phyloP scores from a whole-genome alignment of 1,140 invertebrate genomes.

The Eciton burchellii region DNA sequence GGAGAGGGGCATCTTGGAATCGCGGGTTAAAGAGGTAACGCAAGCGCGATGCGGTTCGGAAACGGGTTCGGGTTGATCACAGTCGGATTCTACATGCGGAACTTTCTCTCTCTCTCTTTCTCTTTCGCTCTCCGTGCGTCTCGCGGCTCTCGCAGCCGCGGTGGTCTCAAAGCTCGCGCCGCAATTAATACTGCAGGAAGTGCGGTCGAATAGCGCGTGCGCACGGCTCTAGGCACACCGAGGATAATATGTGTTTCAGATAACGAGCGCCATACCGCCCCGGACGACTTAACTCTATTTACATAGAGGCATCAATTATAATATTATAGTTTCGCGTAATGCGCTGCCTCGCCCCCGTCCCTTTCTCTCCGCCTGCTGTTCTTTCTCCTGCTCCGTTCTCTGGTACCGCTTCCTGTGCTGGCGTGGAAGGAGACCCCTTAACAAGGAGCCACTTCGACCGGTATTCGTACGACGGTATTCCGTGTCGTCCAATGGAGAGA shows the following conservation, averaged over 20 bases:
- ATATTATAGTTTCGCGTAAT: conserved; percentile 77
- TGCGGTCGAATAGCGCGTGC: conserved; percentile 58
- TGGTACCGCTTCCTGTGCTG: conserved; percentile 49
- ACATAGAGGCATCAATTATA: conserved; percentile 79
- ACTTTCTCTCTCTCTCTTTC: no score
- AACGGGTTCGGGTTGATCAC: conserved; percentile 43
- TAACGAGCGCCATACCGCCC: conserved; percentile 75
- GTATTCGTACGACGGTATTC: neutral
- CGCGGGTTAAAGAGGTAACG: conserved; percentile 6
- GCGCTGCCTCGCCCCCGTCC: conserved; percentile 33
- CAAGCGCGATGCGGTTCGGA: neutral
- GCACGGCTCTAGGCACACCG: conserved; percentile 59
- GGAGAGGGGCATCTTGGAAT: neutral
- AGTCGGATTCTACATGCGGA: conserved; percentile 66
- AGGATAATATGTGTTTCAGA: conserved; percentile 74
- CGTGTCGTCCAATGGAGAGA: neutral
- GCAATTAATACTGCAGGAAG: conserved; percentile 76
- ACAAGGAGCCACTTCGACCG: conserved; percentile 46
- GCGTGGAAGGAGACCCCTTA: conserved; percentile 56
- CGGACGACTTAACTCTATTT: conserved; percentile 76
- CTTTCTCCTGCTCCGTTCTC: conserved; percentile 29
- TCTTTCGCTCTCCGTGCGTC: no score
- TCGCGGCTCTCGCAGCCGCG: conserved; percentile 68
- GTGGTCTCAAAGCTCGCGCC: conserved; percentile 73
- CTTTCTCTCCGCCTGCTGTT: conserved; percentile 6